Percentiles rank a stretch among this genome's conserved stretches.
Conservation (phyloP, 2,888 invertebrate genomes). For the Dasysyrphus tricinctus region DNA sequence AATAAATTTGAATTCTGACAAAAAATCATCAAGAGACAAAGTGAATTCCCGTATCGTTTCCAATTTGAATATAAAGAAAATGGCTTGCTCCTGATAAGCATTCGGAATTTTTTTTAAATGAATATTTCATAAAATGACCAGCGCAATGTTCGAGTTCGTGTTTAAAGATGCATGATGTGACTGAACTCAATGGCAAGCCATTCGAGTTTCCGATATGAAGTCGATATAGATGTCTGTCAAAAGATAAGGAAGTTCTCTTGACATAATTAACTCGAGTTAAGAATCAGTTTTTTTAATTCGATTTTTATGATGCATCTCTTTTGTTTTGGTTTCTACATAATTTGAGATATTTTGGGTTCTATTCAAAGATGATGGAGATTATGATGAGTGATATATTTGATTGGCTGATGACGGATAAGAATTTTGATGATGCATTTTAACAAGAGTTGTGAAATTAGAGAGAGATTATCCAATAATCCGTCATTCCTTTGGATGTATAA, state of each 20-base stretch:
- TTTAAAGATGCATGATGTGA: neutral
- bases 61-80: slow-evolving; percentile 61
- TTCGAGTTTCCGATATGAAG: neutral
- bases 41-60: slow-evolving; percentile 32
- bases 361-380: no score
- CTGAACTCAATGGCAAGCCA: neutral
- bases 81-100: slow-evolving; percentile 56
- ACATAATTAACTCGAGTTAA: slow-evolving; percentile 52
- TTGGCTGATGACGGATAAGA: no score
- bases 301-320: neutral
- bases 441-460: no score
- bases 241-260: slow-evolving; percentile 46
- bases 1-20: slow-evolving; percentile 67
- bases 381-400: no score
- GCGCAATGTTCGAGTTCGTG: neutral
- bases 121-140: slow-evolving; percentile 22
- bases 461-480: no score
- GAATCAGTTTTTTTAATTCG: neutral
- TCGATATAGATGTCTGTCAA: slow-evolving; percentile 7
- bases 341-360: no score
- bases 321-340: no score
- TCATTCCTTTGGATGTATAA: no score
- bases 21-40: slow-evolving; percentile 32
- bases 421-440: no score
- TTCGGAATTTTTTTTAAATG: slow-evolving; percentile 27